Evolutionary conservation across 2,888 invertebrate genomes (phyloP), one percentile per base, ranked within the genome.

Genomic region (Herminia tarsipennalis): DNA sequence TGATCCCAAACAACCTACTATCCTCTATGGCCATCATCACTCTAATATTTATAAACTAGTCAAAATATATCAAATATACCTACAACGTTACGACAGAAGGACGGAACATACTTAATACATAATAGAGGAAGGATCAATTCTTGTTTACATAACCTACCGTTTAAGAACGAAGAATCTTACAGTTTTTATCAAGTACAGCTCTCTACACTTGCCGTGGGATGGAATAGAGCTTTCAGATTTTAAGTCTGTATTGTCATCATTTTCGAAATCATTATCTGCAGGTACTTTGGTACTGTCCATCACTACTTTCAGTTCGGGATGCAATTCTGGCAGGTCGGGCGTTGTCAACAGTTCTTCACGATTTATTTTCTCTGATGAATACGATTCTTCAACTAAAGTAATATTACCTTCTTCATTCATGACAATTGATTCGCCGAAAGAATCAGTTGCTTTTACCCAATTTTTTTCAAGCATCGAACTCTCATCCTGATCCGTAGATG

Each of bases 381-480:
- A 57, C 1, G 53, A 13, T n/a, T 81, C 76, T 1, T 82, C 76
- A 3, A 68, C 17, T 10, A 78, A 32, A 42, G 13, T 71, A 30
- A 88, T 83, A 46, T 60, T 67, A 12, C 90, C 90, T 59, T 89
- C 90, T 39, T 82, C 74, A 38, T 86, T 78, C 0, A 90, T 82
- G 6, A 67, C 27, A 20, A 91, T 60, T 29, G 70, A 75, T 51
- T 85, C 86, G 16, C 66, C 61, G 62, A 82, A 86, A 0, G 89
- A 88, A 68, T 91, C 90, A 46, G 73, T 81, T 76, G 89, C 75
- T 49, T 60, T 76, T n/a, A 88, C 53, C 90, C 88, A 91, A 39
- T 58, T n/a, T n/a, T n/a, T n/a, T n/a, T n/a, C n/a, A n/a, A n/a
- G n/a, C n/a, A n/a, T n/a, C n/a, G n/a, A n/a, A n/a, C n/a, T 54